Evolutionary conservation across 2,888 invertebrate genomes (phyloP), one percentile per base, ranked within the genome.

Genomic region (Plusia festucae): DNA sequence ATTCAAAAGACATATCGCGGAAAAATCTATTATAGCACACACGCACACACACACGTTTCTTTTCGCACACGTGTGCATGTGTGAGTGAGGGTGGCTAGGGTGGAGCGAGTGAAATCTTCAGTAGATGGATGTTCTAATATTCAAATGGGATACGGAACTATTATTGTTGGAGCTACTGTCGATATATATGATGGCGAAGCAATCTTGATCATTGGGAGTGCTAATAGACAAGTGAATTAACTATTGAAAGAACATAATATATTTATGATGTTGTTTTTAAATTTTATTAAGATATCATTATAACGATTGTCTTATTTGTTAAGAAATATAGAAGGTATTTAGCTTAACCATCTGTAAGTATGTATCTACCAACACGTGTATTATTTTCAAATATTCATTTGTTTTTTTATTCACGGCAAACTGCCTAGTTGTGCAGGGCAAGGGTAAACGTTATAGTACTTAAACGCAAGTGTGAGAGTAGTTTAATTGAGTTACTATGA

Each of bases 131-230:
- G 94, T 94, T 94, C 94, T 95, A 95, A 95, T 95, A 95, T 95
- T 94, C 94, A 95, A 95, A 95, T 95, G 94, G 94, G 93, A 94
- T 94, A 92, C 93, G 93, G 95, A 95, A 95, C 95, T 95, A 95
- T 94, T 95, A 94, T 95, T 95, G 94, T 94, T 91, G 91, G 93
- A 95, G 94, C 94, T 90, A 94, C 93, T 95, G 94, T 94, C 94
- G 93, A 95, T 95, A 93, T 90, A 79, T 84, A 79, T 64, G 64
- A 44, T 75, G 90, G 74, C 32, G 30, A 15, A 81, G 20, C 7
- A 9, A 77, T 82, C 77, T 94, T 94, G 93, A 86, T 93, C 82
- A 91, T 67, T 9, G 13, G 34, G 52, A 13, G 3, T 53, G 49
- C 7, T 20, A 1, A 18, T n/a, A n/a, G n/a, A 22, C 13, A 5